Evolutionary conservation across 2,797 vertebrate genomes (phyloP).

Genomic region (Fistularia commersonii): DNA sequence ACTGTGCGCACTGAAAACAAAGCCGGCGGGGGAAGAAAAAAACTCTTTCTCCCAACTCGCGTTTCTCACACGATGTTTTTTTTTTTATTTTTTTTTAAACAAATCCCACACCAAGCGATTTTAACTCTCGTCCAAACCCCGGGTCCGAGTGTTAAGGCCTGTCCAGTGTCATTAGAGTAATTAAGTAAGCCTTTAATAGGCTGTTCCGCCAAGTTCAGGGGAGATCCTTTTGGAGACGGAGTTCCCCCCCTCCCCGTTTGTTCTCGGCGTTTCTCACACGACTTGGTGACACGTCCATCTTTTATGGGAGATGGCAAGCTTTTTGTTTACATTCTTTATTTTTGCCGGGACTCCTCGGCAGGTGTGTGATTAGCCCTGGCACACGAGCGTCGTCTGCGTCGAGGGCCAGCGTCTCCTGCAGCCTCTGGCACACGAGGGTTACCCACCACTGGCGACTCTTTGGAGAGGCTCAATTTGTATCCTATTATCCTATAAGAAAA

Average conservation of each 20-base stretch:
- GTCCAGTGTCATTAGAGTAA: conserved; percentile 99
- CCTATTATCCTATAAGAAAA: conserved; percentile 99
- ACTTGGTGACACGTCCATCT: conserved; percentile 97
- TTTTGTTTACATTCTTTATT: conserved; percentile 93
- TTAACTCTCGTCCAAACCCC: conserved; percentile 79
- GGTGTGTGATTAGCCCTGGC: conserved; percentile 94
- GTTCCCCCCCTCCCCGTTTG: conserved; percentile 89
- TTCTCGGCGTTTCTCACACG: conserved; percentile 97
- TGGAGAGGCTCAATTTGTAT: conserved; percentile 99
- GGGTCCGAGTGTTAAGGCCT: conserved; percentile 92
- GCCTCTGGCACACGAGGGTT: conserved; percentile 95
- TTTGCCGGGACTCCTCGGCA: conserved; percentile 82
- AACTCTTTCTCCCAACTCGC: conserved; percentile 74
- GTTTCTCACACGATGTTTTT: conserved; percentile 84
- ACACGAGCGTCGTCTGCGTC: conserved; percentile 85
- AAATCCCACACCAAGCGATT: conserved; percentile 83
- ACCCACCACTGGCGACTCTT: conserved; percentile 86
- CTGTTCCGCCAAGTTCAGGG: conserved; percentile 99
- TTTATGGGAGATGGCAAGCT: conserved; percentile 90
- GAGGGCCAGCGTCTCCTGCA: conserved; percentile 79
- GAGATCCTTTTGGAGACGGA: conserved; percentile 91
- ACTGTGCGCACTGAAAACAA: conserved; percentile 78
- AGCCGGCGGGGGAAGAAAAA: conserved; percentile 68
- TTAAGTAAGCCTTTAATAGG: conserved; percentile 99
- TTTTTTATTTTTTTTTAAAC: no score